These are phyloP conservation scores for Centrocercus urophasianus DNA, from an alignment of 2,113 vertebrate genomes.

Conservation along the genomic window DNA sequence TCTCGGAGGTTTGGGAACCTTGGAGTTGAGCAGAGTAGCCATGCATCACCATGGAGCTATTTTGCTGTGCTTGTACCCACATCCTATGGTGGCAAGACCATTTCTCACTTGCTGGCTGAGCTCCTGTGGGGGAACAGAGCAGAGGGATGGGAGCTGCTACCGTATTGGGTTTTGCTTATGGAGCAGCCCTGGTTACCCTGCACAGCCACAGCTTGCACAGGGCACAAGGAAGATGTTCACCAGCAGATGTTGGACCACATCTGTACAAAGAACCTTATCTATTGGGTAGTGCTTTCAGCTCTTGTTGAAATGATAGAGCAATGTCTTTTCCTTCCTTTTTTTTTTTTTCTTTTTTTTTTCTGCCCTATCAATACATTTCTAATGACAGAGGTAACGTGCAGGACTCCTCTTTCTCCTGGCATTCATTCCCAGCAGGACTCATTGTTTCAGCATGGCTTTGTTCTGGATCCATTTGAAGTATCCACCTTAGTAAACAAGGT, in stretches of 20 bases:
- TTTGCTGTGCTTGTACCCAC: neutral
- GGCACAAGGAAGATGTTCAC: neutral
- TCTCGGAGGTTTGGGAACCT: neutral
- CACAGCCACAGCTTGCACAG: rapidly evolving
- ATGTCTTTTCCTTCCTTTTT: neutral
- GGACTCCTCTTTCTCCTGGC: neutral
- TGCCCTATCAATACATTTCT: neutral
- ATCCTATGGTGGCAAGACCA: neutral
- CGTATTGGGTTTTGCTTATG: neutral
- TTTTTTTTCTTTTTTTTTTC: too few relatives aligned
- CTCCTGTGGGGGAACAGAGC: rapidly evolving
- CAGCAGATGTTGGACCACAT: neutral
- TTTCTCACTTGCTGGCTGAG: neutral
- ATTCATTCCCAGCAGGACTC: neutral
- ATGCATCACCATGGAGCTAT: rapidly evolving
- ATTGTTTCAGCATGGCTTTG: rapidly evolving
- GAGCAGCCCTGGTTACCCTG: neutral
- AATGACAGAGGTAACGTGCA: too few relatives aligned
- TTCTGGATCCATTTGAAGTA: neutral
- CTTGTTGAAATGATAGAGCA: neutral
- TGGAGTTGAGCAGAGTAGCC: neutral
- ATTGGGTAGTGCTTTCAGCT: neutral
- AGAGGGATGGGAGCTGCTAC: neutral
- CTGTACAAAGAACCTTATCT: neutral
- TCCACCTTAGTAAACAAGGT: neutral